Evolutionary conservation across 2,888 invertebrate species (phyloP), one percentile per base, ranked within the genome.

Genomic region (Pyrrhia umbra): DNA sequence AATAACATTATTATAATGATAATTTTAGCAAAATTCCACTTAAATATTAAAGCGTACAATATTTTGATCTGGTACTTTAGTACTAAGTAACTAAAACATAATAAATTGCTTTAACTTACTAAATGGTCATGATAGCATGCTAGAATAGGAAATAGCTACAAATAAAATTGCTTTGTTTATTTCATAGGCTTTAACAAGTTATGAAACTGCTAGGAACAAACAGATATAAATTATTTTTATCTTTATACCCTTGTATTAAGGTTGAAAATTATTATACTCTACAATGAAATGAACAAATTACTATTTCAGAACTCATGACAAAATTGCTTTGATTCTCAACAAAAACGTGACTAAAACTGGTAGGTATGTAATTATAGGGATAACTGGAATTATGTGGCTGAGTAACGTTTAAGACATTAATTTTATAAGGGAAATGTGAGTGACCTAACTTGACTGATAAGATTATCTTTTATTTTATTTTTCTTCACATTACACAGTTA

Each of bases 151-250:
- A 63, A 70, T 63, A 34, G 34, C 34, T 54, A 45, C 51, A 73
- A n/a, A n/a, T n/a, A n/a, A n/a, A n/a, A 50, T 59, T 50, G 59
- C 42, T 67, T 59, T 59, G 59, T 65, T 50, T 71, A 65, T 46
- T 65, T 50, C 59, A 59, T 49, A 21, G 52, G 39, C 15, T 30
- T 15, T 30, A 40, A 18, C 46, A 39, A 15, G 30, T 50, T 46
- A 34, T 30, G 20, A 51, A 47, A 59, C 39, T 40, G 23, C 20
- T 27, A 40, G 3, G 9, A 8, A 30, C 18, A 20, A n/a, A 21
- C 30, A 15, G 18, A 16, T 15, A 13, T 23, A 42, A 34, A 20
- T 39, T 4, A 58, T 37, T 46, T 34, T 10, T 15, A 52, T 39
- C 51, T 27, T n/a, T 72, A 52, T n/a, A 0, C 0, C 42, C 18